Percentiles rank a stretch among this genome's conserved stretches.
phyloP scores from a whole-genome alignment of 2,113 vertebrate genomes.

The Oncorhynchus tshawytscha region DNA sequence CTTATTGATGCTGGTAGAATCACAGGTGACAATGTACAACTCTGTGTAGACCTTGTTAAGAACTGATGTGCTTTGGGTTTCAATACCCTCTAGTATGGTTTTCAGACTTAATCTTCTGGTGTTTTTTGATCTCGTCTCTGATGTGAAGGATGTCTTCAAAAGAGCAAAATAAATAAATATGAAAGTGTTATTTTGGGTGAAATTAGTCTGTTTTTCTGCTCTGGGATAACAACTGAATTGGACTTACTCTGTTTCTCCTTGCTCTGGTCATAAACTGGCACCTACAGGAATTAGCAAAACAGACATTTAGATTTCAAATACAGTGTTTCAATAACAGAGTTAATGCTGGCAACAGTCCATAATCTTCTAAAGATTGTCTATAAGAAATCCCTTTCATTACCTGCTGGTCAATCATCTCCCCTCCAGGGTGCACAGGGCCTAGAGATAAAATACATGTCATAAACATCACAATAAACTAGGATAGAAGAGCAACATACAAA shows the following conservation, averaged over 20 bases:
- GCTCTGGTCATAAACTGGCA: background rate
- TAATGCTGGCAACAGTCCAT: background rate
- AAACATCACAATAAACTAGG: too few species aligned
- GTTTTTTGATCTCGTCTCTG: background rate
- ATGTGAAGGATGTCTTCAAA: background rate
- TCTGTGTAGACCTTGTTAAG: conserved; percentile 1
- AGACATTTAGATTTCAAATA: background rate
- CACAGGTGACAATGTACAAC: background rate
- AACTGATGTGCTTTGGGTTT: background rate
- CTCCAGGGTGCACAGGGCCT: too few species aligned
- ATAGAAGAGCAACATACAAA: too few species aligned
- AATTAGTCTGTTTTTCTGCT: background rate
- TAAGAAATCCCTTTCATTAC: background rate
- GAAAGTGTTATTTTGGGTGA: background rate
- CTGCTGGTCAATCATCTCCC: background rate
- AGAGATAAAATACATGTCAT: too few species aligned
- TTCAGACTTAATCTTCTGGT: background rate
- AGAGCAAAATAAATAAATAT: background rate
- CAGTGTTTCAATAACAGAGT: background rate
- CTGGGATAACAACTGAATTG: background rate
- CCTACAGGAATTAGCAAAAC: background rate
- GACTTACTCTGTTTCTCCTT: background rate
- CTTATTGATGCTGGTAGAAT: conserved; percentile 2
- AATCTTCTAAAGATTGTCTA: background rate
- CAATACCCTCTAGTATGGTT: background rate